Evolutionary conservation across 2,888 invertebrate species (phyloP).

Genomic region (Chrysodeixis includens): DNA sequence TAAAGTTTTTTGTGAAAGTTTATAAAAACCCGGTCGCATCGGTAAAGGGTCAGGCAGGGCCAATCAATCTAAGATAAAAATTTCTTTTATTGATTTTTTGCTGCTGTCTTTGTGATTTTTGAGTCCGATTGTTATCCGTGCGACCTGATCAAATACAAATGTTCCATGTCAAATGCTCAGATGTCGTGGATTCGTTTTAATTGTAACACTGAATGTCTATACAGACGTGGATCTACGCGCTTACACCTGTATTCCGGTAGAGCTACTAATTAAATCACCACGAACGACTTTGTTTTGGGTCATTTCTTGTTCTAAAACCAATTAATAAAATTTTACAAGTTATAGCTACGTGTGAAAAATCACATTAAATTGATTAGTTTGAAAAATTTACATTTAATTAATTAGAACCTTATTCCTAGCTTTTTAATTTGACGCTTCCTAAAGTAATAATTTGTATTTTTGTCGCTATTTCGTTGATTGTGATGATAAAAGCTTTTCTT

Average conservation of each 20-base stretch:
- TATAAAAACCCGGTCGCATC: slow-evolving; percentile 82
- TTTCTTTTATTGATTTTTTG: slow-evolving; percentile 84
- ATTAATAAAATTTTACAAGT: not conserved
- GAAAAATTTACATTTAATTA: not conserved
- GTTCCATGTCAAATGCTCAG: slow-evolving; percentile 62
- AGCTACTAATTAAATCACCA: not conserved
- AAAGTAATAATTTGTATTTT: not conserved
- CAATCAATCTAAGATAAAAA: slow-evolving; percentile 88
- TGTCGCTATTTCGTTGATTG: slow-evolving; percentile 2
- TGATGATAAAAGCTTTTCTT: not conserved
- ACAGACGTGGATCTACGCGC: not conserved
- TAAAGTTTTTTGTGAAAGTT: slow-evolving; percentile 82
- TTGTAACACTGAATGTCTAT: slow-evolving; percentile 29
- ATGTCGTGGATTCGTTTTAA: slow-evolving; percentile 42
- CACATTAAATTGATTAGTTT: not conserved
- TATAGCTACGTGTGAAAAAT: not conserved
- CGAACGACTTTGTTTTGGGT: not conserved
- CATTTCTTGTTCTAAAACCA: not conserved
- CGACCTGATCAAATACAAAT: slow-evolving; percentile 75
- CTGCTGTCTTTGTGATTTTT: slow-evolving; percentile 72
- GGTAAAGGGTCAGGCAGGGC: slow-evolving; percentile 85
- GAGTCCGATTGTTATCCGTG: slow-evolving; percentile 83
- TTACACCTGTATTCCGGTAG: not conserved
- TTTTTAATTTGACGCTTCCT: not conserved
- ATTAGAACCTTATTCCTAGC: not conserved